Conservation (phyloP, 37 sponge, comb jelly and placozoan genomes). For the Oscarella lobularis region DNA sequence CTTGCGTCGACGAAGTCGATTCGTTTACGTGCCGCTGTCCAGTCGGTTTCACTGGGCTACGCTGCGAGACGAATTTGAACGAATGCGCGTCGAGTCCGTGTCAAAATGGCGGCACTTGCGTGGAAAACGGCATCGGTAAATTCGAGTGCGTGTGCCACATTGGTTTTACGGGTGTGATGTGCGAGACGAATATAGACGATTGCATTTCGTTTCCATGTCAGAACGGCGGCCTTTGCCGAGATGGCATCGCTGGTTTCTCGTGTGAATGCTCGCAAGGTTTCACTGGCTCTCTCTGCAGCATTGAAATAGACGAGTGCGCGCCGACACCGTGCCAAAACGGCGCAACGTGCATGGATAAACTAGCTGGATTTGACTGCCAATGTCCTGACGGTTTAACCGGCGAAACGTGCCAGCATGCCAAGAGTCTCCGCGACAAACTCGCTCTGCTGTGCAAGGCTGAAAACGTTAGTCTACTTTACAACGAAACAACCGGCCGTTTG, state of each 20-base stretch:
- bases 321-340: neutral
- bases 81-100: conserved; percentile 3
- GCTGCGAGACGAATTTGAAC: neutral
- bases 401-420: neutral
- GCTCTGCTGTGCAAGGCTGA: too few relatives aligned
- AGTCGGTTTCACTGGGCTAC: neutral
- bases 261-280: neutral
- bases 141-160: neutral
- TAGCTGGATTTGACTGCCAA: neutral
- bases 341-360: neutral
- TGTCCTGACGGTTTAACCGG: neutral
- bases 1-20: neutral
- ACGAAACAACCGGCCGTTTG: neutral
- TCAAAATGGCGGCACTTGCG: neutral
- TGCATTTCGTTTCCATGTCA: neutral
- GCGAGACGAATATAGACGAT: neutral
- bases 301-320: neutral
- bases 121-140: neutral
- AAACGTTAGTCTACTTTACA: neutral
- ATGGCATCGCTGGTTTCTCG: neutral
- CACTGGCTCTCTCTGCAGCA: neutral
- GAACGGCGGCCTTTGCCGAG: neutral
- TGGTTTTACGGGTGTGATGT: neutral
- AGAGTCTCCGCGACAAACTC: neutral
- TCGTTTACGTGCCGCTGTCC: neutral